Conservation (phyloP, 2,888 invertebrate genomes). For the Plebejus argus region DNA sequence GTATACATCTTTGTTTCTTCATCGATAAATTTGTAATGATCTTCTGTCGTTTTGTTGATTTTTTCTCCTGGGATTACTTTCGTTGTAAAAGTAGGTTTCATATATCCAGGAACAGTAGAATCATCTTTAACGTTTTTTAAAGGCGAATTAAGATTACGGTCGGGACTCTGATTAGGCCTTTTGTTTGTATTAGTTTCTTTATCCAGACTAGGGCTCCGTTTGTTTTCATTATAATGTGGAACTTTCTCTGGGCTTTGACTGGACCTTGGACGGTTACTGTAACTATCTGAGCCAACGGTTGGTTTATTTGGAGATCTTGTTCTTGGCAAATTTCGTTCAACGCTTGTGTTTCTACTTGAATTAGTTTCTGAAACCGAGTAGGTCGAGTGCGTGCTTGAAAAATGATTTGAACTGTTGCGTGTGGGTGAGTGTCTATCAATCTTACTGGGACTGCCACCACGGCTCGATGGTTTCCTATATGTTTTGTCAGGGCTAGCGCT, state of each 20-base stretch:
- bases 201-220: constrained; percentile 53
- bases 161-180: constrained; percentile 51
- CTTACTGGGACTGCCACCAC: constrained; percentile 59
- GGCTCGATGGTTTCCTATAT: constrained; percentile 59
- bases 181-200: constrained; percentile 41
- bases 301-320: constrained; percentile 56
- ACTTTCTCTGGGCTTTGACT: constrained; percentile 63
- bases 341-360: constrained; percentile 52
- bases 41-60: constrained; percentile 51
- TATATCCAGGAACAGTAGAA: constrained; percentile 54
- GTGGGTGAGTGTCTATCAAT: constrained; percentile 63
- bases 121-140: constrained; percentile 33
- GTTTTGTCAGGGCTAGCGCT: constrained; percentile 76
- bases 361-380: constrained; percentile 56
- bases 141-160: constrained; percentile 39
- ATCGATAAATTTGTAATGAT: constrained; percentile 66
- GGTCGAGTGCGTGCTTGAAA: constrained; percentile 58
- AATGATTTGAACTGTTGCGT: constrained; percentile 54
- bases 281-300: constrained; percentile 57
- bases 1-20: constrained; percentile 70
- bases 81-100: constrained; percentile 56
- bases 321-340: constrained; percentile 55
- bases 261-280: constrained; percentile 49
- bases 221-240: constrained; percentile 45
- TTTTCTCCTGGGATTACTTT: constrained; percentile 42